Evolutionary conservation across 92 coral and sea anemone genomes (phyloP), one percentile per base, ranked within the genome.

Genomic region (Galaxea fascicularis): DNA sequence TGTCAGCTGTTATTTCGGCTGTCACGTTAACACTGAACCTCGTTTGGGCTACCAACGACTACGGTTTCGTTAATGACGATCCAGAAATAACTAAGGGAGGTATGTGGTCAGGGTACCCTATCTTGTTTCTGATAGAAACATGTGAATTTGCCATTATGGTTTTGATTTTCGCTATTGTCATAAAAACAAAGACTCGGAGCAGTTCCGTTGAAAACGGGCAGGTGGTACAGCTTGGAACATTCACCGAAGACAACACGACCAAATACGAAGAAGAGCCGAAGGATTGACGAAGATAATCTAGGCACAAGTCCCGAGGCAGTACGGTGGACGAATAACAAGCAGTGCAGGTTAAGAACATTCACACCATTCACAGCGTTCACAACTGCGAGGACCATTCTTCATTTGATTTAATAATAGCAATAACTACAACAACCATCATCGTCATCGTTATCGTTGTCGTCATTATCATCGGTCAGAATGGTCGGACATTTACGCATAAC

Each of bases 31-130:
- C 65, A 8, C 44, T 89, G 49, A 77, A 49, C 62, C 6, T 87
- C 0, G 92, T 59, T 29, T 31, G 74, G 9, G 72, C 85, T n/a
- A 71, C 78, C 25, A 89, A 89, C n/a, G 91, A 82, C 17, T 85
- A 64, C 58, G 85, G 82, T n/a, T 82, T 84, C 53, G 72, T 92
- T 64, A 35, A 73, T 44, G 58, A 67, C 1, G 13, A 41, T 0
- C 18, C 29, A 4, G 51, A 46, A 25, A 44, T 25, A 28, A 71
- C 74, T 15, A 73, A 65, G 12, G 30, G 18, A 28, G 20, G 16
- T 17, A 51, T 70, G 15, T 94, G 95, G 98, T 46, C 74, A 8
- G 84, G 92, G 85, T 94, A 85, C 59, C 80, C 73, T 6, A 25
- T 80, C 13, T 64, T 82, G 29, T 83, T 91, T 16, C 69, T 81